Evolutionary conservation across 30 jellyfish, hydroid and myxozoan species (phyloP), one percentile per base, ranked within the genome.

Genomic region (Mastigias papua): DNA sequence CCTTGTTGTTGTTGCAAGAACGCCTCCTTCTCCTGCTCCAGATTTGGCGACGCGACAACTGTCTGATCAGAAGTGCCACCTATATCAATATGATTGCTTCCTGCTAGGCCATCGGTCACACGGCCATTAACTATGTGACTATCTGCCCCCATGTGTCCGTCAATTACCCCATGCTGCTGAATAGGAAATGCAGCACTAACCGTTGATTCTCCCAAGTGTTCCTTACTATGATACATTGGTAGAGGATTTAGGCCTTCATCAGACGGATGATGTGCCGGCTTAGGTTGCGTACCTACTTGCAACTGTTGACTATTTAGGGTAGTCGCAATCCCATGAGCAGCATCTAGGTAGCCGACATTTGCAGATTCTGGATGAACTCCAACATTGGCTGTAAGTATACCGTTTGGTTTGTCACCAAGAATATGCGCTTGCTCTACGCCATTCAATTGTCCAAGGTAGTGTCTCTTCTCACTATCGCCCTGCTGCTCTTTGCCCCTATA

Each of bases 221-320:
- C 70, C 10, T 51, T 65, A 21, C 64, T 83, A 31, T 83, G 86
- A 48, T 69, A 83, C 57, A 69, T 33, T 48, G 93, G 65, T n/a
- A 83, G 62, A 3, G 93, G 93, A 30, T 68, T 83, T 0, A 83
- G 80, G 22, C 86, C 93, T 9, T 83, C 93, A 11, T 83, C 93
- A 1, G 63, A 51, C 25, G 93, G 81, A 30, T 10, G 81, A 58
- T 83, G 86, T 6, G 86, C 86, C 19, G 87, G 80, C 25, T 29
- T 67, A 8, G 93, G 48, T 30, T 83, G 93, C 23, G 34, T 23
- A 17, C 93, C 93, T 11, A 83, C 73, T 61, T 83, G 93, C 73
- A 83, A 33, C 51, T 83, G 70, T 60, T 83, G 93, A 16, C 80
- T 84, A 50, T 87, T 89, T 50, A 87, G 33, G 8, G 90, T 54